These are phyloP conservation scores for Plemyria rubiginata DNA, from an alignment of 2,888 invertebrate genomes.

Conservation along the genomic window DNA sequence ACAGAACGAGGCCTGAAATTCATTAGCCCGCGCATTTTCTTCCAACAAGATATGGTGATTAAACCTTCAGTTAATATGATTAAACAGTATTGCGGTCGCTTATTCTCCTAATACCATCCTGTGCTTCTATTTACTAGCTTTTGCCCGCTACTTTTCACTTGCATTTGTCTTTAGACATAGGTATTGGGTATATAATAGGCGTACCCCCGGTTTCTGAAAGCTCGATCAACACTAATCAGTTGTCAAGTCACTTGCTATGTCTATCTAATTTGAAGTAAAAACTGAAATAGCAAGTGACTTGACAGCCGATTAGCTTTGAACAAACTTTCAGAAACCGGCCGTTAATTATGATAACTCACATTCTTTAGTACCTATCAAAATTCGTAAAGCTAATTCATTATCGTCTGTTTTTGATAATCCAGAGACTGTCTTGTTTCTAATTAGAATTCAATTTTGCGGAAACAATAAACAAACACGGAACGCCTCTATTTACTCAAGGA, in stretches of 20 bases:
- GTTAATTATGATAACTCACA: too few relatives aligned
- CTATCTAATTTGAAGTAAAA: too few relatives aligned
- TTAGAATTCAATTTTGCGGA: background rate
- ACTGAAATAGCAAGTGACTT: too few relatives aligned
- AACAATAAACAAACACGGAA: background rate
- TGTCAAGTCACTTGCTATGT: too few relatives aligned
- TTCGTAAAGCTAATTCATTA: constrained; percentile 15
- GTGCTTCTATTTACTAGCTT: constrained; percentile 38
- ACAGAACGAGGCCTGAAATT: constrained; percentile 44
- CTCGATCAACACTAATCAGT: too few relatives aligned
- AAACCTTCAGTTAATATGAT: constrained; percentile 37
- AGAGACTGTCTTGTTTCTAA: constrained; percentile 1
- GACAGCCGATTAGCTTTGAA: too few relatives aligned
- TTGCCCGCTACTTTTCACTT: background rate
- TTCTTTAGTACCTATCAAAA: too few relatives aligned
- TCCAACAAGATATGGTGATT: constrained; percentile 49
- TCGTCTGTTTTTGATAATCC: constrained; percentile 19
- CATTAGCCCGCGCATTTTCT: constrained; percentile 50
- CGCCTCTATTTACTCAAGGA: background rate
- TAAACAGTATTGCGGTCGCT: constrained; percentile 45
- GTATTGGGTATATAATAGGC: too few relatives aligned
- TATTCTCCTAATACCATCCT: constrained; percentile 23
- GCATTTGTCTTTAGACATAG: background rate
- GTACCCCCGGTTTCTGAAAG: too few relatives aligned
- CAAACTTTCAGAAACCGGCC: too few relatives aligned